Conservation (phyloP, 2,113 vertebrate genomes). For the Erinaceus europaeus region DNA sequence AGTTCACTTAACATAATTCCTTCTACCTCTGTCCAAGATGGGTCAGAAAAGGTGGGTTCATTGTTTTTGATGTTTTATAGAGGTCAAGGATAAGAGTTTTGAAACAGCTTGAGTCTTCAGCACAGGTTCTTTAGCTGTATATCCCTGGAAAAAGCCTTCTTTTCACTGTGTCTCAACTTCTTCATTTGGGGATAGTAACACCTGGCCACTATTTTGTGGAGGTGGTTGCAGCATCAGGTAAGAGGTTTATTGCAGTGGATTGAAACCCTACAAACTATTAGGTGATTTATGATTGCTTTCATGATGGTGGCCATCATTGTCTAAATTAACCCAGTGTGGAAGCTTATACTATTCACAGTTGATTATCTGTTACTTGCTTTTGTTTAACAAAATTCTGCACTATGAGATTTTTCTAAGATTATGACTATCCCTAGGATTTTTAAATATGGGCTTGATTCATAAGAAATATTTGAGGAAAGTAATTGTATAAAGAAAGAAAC, state of each 20-base stretch:
- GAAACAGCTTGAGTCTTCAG: background rate
- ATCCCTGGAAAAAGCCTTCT: slow-evolving; percentile 27
- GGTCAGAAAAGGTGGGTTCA: no score
- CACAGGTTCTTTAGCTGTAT: background rate
- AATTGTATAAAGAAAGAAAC: background rate
- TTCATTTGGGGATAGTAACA: slow-evolving; percentile 18
- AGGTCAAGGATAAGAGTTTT: slow-evolving; percentile 47
- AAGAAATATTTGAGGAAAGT: background rate
- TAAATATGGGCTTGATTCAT: background rate
- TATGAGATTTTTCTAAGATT: background rate
- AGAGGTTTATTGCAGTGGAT: background rate
- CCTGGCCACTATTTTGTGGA: background rate
- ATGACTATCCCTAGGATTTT: background rate
- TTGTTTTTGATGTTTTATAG: slow-evolving; percentile 36
- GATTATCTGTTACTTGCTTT: background rate
- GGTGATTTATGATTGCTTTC: background rate
- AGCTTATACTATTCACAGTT: background rate
- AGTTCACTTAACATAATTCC: no score
- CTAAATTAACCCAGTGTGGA: background rate
- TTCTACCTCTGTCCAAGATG: no score
- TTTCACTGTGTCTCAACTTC: background rate
- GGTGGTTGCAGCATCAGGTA: background rate
- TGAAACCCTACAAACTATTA: background rate
- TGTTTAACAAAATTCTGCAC: background rate
- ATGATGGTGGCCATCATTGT: background rate